phyloP scores from a whole-genome alignment of 2,888 invertebrate species.

The Leucozona laternaria region DNA sequence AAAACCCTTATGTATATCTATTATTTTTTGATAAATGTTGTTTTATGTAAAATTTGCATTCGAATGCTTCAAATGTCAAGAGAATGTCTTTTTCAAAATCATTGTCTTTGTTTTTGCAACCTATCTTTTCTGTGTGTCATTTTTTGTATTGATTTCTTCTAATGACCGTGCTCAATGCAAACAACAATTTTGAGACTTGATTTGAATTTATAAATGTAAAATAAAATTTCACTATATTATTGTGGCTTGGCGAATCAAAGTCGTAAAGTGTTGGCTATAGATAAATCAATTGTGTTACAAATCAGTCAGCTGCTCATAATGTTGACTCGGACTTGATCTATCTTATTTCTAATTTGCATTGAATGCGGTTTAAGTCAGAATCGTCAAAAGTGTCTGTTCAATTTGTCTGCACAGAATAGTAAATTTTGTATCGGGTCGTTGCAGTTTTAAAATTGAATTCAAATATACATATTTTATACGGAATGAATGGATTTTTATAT shows the following conservation, averaged over 20 bases:
- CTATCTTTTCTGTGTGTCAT: constrained; percentile 38
- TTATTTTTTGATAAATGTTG: constrained; percentile 12
- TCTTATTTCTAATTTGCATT: background rate
- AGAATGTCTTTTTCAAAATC: constrained; percentile 44
- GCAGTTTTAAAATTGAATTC: background rate
- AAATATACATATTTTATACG: constrained; percentile 12
- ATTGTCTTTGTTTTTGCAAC: constrained; percentile 43
- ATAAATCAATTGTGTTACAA: background rate
- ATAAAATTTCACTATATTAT: too few relatives aligned
- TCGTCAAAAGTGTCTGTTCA: constrained; percentile 18
- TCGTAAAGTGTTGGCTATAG: background rate
- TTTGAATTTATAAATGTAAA: background rate
- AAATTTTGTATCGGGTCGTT: background rate
- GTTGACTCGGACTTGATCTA: background rate
- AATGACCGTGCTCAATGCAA: background rate
- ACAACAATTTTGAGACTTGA: background rate
- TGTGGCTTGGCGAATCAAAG: background rate
- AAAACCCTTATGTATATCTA: constrained; percentile 16
- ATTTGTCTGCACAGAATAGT: constrained; percentile 29
- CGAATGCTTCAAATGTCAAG: constrained; percentile 68
- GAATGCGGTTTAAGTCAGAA: constrained; percentile 20
- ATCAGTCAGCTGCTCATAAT: background rate
- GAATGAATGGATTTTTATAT: constrained; percentile 21
- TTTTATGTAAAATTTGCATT: constrained; percentile 54
- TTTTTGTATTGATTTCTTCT: constrained; percentile 24